Base-by-base conservation (phyloP, 2,797 vertebrate genomes). In the Percopsis omiscomaycus region DNA sequence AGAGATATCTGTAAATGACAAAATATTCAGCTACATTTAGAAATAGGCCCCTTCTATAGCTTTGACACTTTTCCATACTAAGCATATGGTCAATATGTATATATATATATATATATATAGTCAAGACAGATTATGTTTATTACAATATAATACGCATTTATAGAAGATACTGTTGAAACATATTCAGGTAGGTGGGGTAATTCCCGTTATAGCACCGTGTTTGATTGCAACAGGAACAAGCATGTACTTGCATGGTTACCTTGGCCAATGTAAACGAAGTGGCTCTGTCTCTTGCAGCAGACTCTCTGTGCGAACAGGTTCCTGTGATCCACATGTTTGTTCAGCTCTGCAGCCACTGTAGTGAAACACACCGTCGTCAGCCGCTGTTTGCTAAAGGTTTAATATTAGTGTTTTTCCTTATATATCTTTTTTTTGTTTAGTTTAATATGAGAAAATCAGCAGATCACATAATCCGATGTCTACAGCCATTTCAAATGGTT, bases 221-320 rank as follows among this genome's bases (percentile, higher is more conserved):
- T 22, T 10, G 37, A 42, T 42, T 6, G 8, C 37, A 42, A 42
- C 37, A 42, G 1, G 37, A 42, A 42, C 37, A 42, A 5, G 37
- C 37, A 42, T 8, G 37, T 42, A 42, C 37, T 42, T 42, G 37
- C 37, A 42, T 42, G 8, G 80, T 91, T 87, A 94, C 93, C 83
- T 3, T 89, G 91, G 59, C 93, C 93, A 1, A 92, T 22, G 55
- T 88, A 89, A 71, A 94, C 83, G 60, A 89, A 89, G 74, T 89
- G 90, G 66, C 81, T 91, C 56, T 93, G 92, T 56, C 92, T 88
- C 81, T 82, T 90, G 84, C 93, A 94, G 84, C 94, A 95, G 6
- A 88, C 73, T 59, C 90, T 89, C 68, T 92, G 89, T 55, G 90
- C 79, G 55, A 90, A 91, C 63, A 93, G 68, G 68, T 92, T 93